Evolutionary conservation across 2,888 invertebrate genomes (phyloP).

Genomic region (Timema podura): DNA sequence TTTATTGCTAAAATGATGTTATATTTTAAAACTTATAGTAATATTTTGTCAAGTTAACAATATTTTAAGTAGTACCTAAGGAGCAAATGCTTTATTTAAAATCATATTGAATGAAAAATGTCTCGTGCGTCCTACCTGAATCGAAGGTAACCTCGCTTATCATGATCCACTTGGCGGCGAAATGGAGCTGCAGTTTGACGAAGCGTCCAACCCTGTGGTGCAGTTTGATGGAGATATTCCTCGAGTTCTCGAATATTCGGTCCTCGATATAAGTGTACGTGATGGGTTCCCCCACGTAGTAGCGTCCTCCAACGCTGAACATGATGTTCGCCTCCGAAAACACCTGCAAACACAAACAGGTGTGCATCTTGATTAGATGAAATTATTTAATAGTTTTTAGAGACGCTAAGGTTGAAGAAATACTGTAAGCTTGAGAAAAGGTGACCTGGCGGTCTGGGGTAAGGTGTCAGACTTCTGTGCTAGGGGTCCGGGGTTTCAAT

Average conservation of each 20-base stretch:
- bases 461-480: too few species aligned
- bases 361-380: not conserved
- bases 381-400: too few species aligned
- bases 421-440: too few species aligned
- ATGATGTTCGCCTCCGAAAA: constrained; percentile 75
- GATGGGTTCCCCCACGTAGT: constrained; percentile 73
- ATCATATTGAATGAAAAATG: too few species aligned
- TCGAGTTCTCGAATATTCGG: constrained; percentile 71
- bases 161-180: constrained; percentile 82
- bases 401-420: too few species aligned
- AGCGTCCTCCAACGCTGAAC: constrained; percentile 77
- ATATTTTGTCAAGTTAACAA: too few species aligned
- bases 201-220: constrained; percentile 77
- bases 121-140: constrained; percentile 55
- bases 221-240: constrained; percentile 77
- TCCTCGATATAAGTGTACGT: constrained; percentile 69
- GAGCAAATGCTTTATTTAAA: too few species aligned
- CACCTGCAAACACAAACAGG: constrained; percentile 50
- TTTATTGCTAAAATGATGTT: too few species aligned
- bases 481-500: too few species aligned
- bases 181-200: constrained; percentile 72
- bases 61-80: too few species aligned
- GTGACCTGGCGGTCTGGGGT: too few species aligned
- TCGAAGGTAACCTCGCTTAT: constrained; percentile 86
- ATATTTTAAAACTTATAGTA: too few species aligned